Evolutionary conservation across 1,140 invertebrate genomes (phyloP), one percentile per base, ranked within the genome.

Genomic region (Apis laboriosa): DNA sequence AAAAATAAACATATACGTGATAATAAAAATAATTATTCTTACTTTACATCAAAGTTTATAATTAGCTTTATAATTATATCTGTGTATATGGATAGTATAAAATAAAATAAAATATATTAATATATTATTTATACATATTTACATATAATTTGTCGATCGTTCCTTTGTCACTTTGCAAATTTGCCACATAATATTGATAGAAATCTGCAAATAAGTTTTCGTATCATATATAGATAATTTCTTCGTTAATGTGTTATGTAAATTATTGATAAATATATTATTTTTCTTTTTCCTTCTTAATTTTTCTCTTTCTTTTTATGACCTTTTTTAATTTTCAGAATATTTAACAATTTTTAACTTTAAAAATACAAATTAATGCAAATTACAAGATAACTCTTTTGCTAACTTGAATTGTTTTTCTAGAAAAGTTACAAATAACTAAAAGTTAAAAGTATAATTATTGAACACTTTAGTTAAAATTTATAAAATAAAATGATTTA

Each of bases 161-260:
- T 24, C 13, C 11, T 49, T 0, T 13, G 67, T 87, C 72, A 87
- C 8, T 49, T 24, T 56, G 21, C 19, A 49, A 85, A 87, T 11
- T 73, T 87, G 51, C 73, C 77, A 34, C 85, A 87, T 13, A 87
- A 19, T 19, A 56, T 12, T 15, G n/a, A 28, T 24, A 87, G 34
- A 11, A 84, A 77, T n/a, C 86, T 87, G 21, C 67, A 79, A 78
- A 72, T 1, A 28, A 49, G 24, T 63, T 7, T 28, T 21, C 34
- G 34, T 43, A 43, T 43, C 34, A 43, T 43, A 3, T 5, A 28
- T 8, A 49, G 13, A 21, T 49, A 19, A 60, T 2, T 24, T 53
- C 8, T 1, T 28, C 34, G 12, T 71, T 61, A 28, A 64, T 4
- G 0, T 24, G 24, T 24, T 24, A 21, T 13, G 34, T 43, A 43